Evolutionary conservation across 2,888 invertebrate species (phyloP), one percentile per base, ranked within the genome.

Genomic region (Scaptomyza cyrtandrae): DNA sequence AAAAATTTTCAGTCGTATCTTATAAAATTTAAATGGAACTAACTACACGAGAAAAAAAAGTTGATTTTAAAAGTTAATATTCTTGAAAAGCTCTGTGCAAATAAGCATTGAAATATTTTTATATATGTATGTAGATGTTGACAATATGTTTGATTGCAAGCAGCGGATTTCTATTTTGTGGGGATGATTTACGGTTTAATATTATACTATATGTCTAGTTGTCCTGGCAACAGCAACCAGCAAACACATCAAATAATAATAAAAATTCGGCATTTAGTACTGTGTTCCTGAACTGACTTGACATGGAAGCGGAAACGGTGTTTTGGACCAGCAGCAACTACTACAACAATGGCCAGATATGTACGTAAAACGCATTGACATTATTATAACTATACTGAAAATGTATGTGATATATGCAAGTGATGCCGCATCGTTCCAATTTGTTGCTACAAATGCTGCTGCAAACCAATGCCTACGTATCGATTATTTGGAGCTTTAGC

Each of bases 371-470:
- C 53, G 31, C 2, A n/a, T 37, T 37, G n/a, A 13, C 13, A 41
- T 41, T 41, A 10, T 41, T 10, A 10, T 41, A 0, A 16, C 6
- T 16, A 16, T 41, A 4, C n/a, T n/a, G n/a, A 0, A 16, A 10
- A 16, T 41, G 16, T 10, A 10, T 41, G 10, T 10, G 10, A 24
- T 24, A 24, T 16, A 7, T 39, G 37, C 3, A 16, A 16, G 91
- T 90, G 60, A 69, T 78, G 5, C 83, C 87, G 7, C 86, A 90
- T 46, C 84, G 71, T 4, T 85, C 92, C 4, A 91, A 94, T 92
- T 93, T 97, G 56, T 94, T 95, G 0, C 93, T 96, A 80, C 98
- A 98, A 93, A 97, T 98, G 93, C 93, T 95, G 50, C 92, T 98
- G 56, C 97, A 96, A 92, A 95, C 97, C 81, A 98, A 98, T 92